Base-by-base conservation (phyloP, 2,888 invertebrate species). In the Cloeon dipterum region DNA sequence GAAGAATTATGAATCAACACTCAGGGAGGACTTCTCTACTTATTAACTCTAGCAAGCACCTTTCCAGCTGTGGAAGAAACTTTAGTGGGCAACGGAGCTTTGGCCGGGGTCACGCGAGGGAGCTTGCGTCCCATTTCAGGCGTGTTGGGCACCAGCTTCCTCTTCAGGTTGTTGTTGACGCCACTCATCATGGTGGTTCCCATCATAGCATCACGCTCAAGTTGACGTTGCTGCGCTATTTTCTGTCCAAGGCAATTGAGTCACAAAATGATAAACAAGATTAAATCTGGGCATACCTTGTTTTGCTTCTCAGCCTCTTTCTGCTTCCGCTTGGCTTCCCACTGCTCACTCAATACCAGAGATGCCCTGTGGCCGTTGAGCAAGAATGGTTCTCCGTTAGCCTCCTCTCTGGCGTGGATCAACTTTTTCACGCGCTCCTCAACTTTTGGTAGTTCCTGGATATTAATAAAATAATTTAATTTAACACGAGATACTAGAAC, bases 371-470 rank as follows among this genome's bases (percentile, higher is more conserved):
- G 58, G 1, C 78, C 81, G 42, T 69, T 61, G 1, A 74, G 62
- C 1, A 63, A 59, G 47, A 81, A 79, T 0, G 56, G 53, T 10
- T 51, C 55, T 1, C 66, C 65, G 21, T 65, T 61, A 5, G 52
- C 54, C 2, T 54, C 48, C 49, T 71, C 67, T 45, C 66, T 74
- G 2, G 62, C 56, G 0, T 55, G 49, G 4, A 68, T 66, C 36
- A 74, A 45, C 1, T 62, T 58, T 2, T 57, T 57, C 1, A 82
- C 58, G 48, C 72, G 66, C 1, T 62, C 63, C 52, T 81, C 79
- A 26, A 81, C 67, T 56, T 74, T 72, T 0, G 82, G 81, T 35
- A 83, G 54, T 57, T 74, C 62, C 42, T 58, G 38, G 32, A 36
- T 34, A 42, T 41, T 21, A 39, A 36, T 32, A 42, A 41, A 11